Evolutionary conservation across 2,113 vertebrate species (phyloP).

Genomic region (Echinops telfairi): DNA sequence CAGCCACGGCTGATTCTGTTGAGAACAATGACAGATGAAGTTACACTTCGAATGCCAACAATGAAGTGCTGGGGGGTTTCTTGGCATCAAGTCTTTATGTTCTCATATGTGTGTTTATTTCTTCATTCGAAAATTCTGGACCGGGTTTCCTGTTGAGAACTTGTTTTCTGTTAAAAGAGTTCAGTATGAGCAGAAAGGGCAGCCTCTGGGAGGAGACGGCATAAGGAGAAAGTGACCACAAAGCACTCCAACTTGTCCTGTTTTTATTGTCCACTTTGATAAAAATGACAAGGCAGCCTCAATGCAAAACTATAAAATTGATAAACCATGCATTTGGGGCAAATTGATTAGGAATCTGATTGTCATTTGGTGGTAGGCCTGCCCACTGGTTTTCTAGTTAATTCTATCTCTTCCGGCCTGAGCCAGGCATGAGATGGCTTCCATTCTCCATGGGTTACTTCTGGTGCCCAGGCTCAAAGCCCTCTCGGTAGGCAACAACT

Average conservation of each 20-base stretch:
- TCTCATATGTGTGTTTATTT: background rate
- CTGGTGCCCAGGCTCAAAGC: background rate
- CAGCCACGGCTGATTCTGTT: background rate
- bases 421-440: background rate
- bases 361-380: background rate
- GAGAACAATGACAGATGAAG: background rate
- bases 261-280: background rate
- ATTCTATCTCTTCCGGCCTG: background rate
- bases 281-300: slow-evolving; percentile 23
- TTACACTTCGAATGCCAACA: background rate
- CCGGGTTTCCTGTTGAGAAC: slow-evolving; percentile 28
- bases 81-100: background rate
- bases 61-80: background rate
- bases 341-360: background rate
- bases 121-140: background rate
- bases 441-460: background rate
- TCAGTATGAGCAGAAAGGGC: background rate
- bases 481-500: background rate
- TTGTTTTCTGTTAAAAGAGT: background rate
- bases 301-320: background rate
- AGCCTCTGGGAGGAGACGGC: background rate
- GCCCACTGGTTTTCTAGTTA: background rate
- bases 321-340: background rate
- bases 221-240: background rate
- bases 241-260: background rate